Evolutionary conservation across 2,113 vertebrate species (phyloP), one percentile per base, ranked within the genome.

Genomic region (Capreolus pygargus): DNA sequence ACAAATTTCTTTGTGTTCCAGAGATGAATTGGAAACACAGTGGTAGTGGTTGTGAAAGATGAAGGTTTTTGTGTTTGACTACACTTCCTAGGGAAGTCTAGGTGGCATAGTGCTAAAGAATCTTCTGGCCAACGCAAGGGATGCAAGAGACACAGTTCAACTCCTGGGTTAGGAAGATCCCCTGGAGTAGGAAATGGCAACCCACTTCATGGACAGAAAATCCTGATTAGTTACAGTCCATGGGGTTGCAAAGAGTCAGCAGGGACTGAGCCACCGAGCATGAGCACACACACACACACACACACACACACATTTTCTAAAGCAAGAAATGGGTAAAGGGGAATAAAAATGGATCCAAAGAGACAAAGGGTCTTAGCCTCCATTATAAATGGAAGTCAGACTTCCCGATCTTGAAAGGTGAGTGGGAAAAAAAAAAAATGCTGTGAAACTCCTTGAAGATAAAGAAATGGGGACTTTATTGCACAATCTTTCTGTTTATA

Each of bases 361-460:
- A 55, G 25, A 36, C 2, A 67, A n/a, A 70, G 17, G 1, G 0
- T 3, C 28, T 89, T 11, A 57, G 10, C 1, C 3, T 33, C 1
- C 2, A n/a, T 57, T 39, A 70, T 70, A 16, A 25, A 36, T 47
- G 61, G 23, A 88, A 89, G 6, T 7, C 10, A 90, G 36, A 60
- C 0, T 64, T 93, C 6, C 16, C 91, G 30, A 47, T 67, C 17
- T 58, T 91, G 13, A 92, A 82, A 19, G 2, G 3, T 33, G 5
- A 2, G 3, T 55, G 4, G 4, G 89, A 54, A 60, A 76, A 76
- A 90, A 50, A 64, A 36, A 74, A 79, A 61, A 57, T 39, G 16
- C 11, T 96, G 13, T 1, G 7, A 86, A 78, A 70, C 1, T 25
- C 4, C 16, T 60, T 54, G 55, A 93, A 16, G 1, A 94, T 64